Conservation (phyloP, 1,140 invertebrate genomes). For the Pseudomyrmex concolor region DNA sequence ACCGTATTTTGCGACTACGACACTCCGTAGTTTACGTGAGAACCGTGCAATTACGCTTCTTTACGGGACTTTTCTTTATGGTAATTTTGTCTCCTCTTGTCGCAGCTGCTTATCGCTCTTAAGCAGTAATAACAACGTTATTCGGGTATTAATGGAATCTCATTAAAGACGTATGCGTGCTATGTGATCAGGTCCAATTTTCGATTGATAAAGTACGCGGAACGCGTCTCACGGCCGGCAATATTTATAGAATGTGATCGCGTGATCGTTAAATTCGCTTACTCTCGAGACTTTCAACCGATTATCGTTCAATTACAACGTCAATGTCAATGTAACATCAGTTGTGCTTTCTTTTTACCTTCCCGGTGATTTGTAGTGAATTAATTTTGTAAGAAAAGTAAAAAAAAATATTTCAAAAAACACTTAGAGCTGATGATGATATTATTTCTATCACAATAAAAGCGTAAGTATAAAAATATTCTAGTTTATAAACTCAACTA, state of each 20-base stretch:
- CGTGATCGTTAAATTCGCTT: conserved; percentile 40
- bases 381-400: not conserved
- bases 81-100: conserved; percentile 1
- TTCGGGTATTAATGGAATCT: conserved; percentile 50
- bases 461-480: not conserved
- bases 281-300: conserved; percentile 8
- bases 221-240: conserved; percentile 5
- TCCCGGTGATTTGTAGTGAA: not conserved
- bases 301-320: conserved; percentile 41
- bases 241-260: conserved; percentile 26
- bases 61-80: conserved; percentile 34
- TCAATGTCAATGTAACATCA: not conserved
- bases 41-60: conserved; percentile 49
- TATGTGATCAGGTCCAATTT: conserved; percentile 44
- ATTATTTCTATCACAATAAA: not conserved
- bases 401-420: not conserved
- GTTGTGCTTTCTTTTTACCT: conserved; percentile 13
- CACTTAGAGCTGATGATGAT: too few species aligned
- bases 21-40: conserved; percentile 36
- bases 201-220: conserved; percentile 24
- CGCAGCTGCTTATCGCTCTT: conserved; percentile 37
- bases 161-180: conserved; percentile 20
- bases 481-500: not conserved
- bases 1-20: conserved; percentile 31
- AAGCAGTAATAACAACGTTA: conserved; percentile 49